These are phyloP conservation scores for Mylabris phalerata DNA, from an alignment of 1,140 invertebrate species.

Conservation along the genomic window DNA sequence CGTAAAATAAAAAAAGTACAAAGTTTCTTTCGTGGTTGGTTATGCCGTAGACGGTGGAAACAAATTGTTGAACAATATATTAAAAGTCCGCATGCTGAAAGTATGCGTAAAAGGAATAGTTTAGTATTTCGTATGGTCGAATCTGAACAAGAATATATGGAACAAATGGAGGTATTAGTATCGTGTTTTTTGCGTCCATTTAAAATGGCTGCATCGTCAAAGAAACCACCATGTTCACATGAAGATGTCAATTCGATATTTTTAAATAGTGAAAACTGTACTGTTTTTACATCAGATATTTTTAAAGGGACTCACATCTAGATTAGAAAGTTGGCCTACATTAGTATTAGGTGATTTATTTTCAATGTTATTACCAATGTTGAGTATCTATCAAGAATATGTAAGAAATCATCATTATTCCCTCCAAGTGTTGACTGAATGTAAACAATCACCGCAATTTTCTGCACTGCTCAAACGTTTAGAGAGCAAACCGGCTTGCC, in stretches of 20 bases:
- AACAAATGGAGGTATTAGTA: slow-evolving; percentile 85
- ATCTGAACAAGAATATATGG: slow-evolving; percentile 85
- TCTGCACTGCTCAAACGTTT: slow-evolving; percentile 71
- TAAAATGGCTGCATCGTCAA: slow-evolving; percentile 90
- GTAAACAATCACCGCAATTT: slow-evolving; percentile 81
- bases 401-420: slow-evolving; percentile 91
- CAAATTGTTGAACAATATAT: slow-evolving; percentile 95
- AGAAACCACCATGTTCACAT: slow-evolving; percentile 87
- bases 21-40: slow-evolving; percentile 90
- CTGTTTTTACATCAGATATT: slow-evolving; percentile 94
- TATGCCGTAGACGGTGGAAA: slow-evolving; percentile 90
- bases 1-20: slow-evolving; percentile 93
- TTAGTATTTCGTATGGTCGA: slow-evolving; percentile 91
- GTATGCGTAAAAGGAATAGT: slow-evolving; percentile 89
- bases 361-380: slow-evolving; percentile 89
- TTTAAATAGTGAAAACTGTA: slow-evolving; percentile 88
- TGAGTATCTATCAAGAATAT: slow-evolving; percentile 92
- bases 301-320: slow-evolving; percentile 84
- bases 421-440: slow-evolving; percentile 89
- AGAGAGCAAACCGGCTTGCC: slow-evolving; percentile 75
- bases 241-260: slow-evolving; percentile 95
- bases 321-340: slow-evolving; percentile 91
- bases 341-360: slow-evolving; percentile 88
- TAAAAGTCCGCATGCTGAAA: slow-evolving; percentile 89
- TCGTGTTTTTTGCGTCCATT: slow-evolving; percentile 88